Evolutionary conservation across 2,797 vertebrate species (phyloP), one percentile per base, ranked within the genome.

Genomic region (Salarias fasciatus): DNA sequence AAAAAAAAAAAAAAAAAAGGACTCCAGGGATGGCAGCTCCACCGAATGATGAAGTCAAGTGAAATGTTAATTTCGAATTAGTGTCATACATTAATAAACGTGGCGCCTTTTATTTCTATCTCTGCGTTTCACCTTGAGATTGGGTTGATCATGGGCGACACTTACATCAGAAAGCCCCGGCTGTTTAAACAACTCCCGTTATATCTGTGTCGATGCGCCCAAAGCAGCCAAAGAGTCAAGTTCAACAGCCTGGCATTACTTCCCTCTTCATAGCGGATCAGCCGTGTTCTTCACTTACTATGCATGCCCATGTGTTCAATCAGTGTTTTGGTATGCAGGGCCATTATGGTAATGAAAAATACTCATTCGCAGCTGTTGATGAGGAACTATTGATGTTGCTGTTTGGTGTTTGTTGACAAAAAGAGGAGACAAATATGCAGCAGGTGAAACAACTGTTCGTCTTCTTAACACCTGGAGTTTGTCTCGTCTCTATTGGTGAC

Each of bases 11-110:
- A n/a, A n/a, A n/a, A n/a, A 50, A 63, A 76, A 75, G 24, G 28
- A 80, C 79, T 86, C 64, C 52, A 66, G 82, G 80, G 82, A 77
- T 64, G 63, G 57, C 55, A 67, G 49, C 77, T 73, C 83, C 76
- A 79, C 72, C 87, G 77, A 84, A 80, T 77, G 83, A 85, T 63
- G 79, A 77, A 82, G 84, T 73, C 83, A 82, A 85, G 79, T 84
- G 83, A 89, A 90, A 90, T 89, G 79, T 77, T 86, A 86, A 89
- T 89, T 85, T 61, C 67, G 82, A 79, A 86, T 90, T 87, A 88
- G 81, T 72, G 78, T 77, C 77, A 82, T 58, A 86, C 80, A 86
- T 85, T 86, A 86, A 88, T 70, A 84, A 85, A 87, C 81, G 70
- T 35, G 33, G 36, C 3, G 45, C 74, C 80, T 88, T 89, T 85